Conservation (phyloP, 2,113 vertebrate species). For the Enhydra lutris region DNA sequence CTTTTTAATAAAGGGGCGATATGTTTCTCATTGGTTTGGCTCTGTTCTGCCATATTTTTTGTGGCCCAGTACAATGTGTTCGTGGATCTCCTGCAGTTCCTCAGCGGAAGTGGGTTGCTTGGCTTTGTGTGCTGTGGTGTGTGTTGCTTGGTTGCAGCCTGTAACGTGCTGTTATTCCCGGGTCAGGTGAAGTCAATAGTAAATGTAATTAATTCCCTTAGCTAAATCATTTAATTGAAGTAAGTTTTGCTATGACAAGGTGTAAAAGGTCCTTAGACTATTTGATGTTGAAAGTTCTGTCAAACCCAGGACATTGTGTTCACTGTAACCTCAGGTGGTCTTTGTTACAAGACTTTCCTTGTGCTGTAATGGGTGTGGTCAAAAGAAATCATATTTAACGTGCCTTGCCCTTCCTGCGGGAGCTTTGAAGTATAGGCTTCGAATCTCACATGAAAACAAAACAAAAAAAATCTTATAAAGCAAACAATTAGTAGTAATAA, state of each 20-base stretch:
- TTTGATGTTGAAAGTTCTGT: not conserved
- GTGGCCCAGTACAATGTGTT: fast-evolving
- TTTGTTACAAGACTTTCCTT: not conserved
- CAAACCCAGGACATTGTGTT: not conserved
- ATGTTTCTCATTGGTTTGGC: not conserved
- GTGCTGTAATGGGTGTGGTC: not conserved
- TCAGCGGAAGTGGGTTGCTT: not conserved
- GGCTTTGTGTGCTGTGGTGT: not conserved
- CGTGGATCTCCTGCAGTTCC: not conserved
- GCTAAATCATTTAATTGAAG: not conserved
- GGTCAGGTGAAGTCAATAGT: not conserved
- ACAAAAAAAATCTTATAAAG: not conserved
- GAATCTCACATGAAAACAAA: not conserved
- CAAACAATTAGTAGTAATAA: not conserved
- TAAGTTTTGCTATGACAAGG: not conserved
- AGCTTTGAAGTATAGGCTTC: not conserved
- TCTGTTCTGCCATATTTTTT: not conserved
- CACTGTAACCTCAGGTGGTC: not conserved
- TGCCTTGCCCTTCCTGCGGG: not conserved
- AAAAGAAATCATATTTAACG: not conserved
- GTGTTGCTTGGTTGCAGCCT: not conserved
- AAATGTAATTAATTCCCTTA: not conserved
- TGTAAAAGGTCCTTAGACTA: not conserved
- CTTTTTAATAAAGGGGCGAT: not conserved
- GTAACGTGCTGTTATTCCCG: not conserved